Evolutionary conservation across 1,140 invertebrate genomes (phyloP), one percentile per base, ranked within the genome.

Genomic region (Leptinotarsa lineolata): DNA sequence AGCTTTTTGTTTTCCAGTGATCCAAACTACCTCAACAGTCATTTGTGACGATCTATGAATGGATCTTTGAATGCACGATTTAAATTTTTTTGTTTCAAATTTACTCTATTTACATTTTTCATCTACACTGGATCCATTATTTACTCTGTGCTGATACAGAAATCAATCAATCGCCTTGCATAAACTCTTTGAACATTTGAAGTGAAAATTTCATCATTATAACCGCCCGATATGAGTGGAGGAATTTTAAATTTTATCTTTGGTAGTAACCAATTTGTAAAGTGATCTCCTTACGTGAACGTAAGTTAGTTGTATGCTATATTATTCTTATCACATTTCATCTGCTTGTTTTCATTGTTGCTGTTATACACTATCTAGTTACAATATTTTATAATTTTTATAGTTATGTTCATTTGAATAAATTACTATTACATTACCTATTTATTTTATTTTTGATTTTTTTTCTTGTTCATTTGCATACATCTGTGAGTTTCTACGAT

Each of bases 391-490:
- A 66, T 67, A 69, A 16, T 72, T 74, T 68, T 68, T 68, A 66
- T 61, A 66, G 21, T 72, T 74, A 66, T 74, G 66, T 74, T 76
- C 66, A 66, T 70, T 76, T 74, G 45, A 74, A 71, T 74, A 76
- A 74, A 73, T 73, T 74, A 44, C 59, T 70, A 61, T 73, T 74
- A 70, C 54, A 69, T 69, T 73, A 63, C 54, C 30, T 13, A 54
- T 30, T 22, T 73, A 66, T 61, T 70, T 66, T 73, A 63, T 20
- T 68, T 74, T 74, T 54, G 20, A 54, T 73, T 54, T 18, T 54
- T 18, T 4, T 54, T 54, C 22, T 30, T 30, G 63, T 65, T 22
- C n/a, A 22, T 24, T 65, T 21, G 22, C 22, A 30, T 30, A 65
- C 63, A n/a, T 30, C 20, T 22, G 63, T 65, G 16, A 22, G 30